phyloP scores from a whole-genome alignment of 2,888 invertebrate species.

The Autographa pulchrina region DNA sequence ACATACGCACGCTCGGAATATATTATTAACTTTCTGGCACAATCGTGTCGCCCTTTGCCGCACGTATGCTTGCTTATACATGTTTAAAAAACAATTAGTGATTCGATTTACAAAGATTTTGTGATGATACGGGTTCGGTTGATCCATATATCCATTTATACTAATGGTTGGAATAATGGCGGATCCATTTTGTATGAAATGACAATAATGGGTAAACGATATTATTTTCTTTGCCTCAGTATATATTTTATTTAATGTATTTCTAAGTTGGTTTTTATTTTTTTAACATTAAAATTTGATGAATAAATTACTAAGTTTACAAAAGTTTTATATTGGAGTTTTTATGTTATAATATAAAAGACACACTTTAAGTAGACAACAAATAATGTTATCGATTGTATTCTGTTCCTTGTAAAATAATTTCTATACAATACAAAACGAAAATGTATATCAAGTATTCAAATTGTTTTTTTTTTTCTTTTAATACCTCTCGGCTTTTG shows the following conservation, averaged over 20 bases:
- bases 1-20: conserved; percentile 23
- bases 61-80: neutral
- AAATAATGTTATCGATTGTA: too few relatives aligned
- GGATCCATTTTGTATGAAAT: neutral
- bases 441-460: too few relatives aligned
- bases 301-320: too few relatives aligned
- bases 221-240: neutral
- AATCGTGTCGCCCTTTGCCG: conserved; percentile 7
- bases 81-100: conserved; percentile 4
- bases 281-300: too few relatives aligned
- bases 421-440: too few relatives aligned
- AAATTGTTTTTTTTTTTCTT: neutral
- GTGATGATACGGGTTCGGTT: neutral
- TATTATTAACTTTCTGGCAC: conserved; percentile 17
- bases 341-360: too few relatives aligned
- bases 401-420: too few relatives aligned
- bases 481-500: neutral
- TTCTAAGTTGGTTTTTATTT: too few relatives aligned
- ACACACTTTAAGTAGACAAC: too few relatives aligned
- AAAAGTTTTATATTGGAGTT: too few relatives aligned
- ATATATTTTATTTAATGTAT: too few relatives aligned
- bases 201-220: neutral
- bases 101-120: conserved; percentile 1
- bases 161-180: neutral
- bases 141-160: neutral